Evolutionary conservation across 2,888 invertebrate species (phyloP), one percentile per base, ranked within the genome.

Genomic region (Geotrupes spiniger): DNA sequence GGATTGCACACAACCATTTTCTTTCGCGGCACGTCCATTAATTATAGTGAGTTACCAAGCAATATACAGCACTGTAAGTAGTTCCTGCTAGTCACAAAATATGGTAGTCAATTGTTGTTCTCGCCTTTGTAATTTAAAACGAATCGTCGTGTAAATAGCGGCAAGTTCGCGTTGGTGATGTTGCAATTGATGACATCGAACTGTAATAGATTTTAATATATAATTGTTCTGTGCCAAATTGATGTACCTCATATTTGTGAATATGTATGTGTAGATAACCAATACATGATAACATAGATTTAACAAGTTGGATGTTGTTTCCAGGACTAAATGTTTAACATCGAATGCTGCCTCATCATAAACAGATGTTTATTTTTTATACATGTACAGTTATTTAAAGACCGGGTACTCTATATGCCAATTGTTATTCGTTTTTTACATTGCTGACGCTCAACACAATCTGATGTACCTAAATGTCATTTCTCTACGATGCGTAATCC

Each of bases 211-310:
- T n/a, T 21, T 38, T 1, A 17, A 38, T 16, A 25, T 21, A 25
- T 16, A 38, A 38, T 64, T 66, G 62, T 69, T 61, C 65, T 84
- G 85, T 85, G 85, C 85, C 85, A 85, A 85, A 84, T 84, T 79
- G 80, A 78, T 82, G 84, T 85, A 85, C 85, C 85, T 85, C 84
- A 84, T 82, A 60, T 61, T 43, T 16, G 33, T 33, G 33, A 33
- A 33, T 33, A 33, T 33, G 33, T 33, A 33, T 33, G 33, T 33
- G 33, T 33, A 33, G 33, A 33, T 33, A 33, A 33, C 33, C 33
- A 33, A 33, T 33, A 33, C 14, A 12, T 33, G 14, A 33, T 33
- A 33, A 33, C 33, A 33, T 33, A 33, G 33, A 33, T 33, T 29
- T 33, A 33, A 33, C 29, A 29, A 6, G 33, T 33, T 33, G 33